Base-by-base conservation (phyloP, 2,888 invertebrate genomes). In the Microplitis deprimator region DNA sequence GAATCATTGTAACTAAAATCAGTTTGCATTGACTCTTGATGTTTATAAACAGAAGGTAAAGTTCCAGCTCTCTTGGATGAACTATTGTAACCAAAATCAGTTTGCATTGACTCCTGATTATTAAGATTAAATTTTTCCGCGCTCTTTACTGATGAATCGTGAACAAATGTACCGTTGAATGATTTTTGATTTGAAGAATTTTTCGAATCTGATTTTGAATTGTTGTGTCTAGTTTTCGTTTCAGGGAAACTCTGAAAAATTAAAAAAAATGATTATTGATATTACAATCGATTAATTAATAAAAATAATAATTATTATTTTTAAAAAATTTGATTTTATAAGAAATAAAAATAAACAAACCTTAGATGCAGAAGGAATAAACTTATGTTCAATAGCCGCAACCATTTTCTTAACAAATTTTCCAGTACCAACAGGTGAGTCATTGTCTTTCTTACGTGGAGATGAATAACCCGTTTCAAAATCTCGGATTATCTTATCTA, bases 321-420 rank as follows among this genome's bases (percentile, higher is more conserved):
- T 29, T 29, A 10, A 50, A 5, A 50, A 50, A 13, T 13, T 10
- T 8, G 50, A 50, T 3, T 3, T 50, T 50, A 50, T 50, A 13
- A 8, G 13, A 50, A 13, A 68, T 64, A 59, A 13, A 70, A 65
- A 16, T n/a, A 38, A 29, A 73, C 60, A 40, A 60, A 80, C 80
- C 77, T 74, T 78, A 4, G 64, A 8, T 0, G 84, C 79, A 75
- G 79, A 77, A 0, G 40, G 10, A 10, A 50, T 5, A 38, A 5
- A 84, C 65, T 84, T 87, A 67, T 83, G 81, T 65, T 87, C 87
- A 60, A 85, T 85, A 2, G 84, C 84, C 0, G 85, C 85, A 5
- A 87, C 85, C n/a, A 87, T 83, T 60, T 81, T 85, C 77, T 83
- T 87, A 0, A 87, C 87, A 17, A 85, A 87, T 68, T 82, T 86